Percentiles rank a stretch among this genome's conserved stretches.
These are phyloP conservation scores for Neomicropteryx cornuta DNA, from an alignment of 1,140 invertebrate species.

Conservation along the genomic window DNA sequence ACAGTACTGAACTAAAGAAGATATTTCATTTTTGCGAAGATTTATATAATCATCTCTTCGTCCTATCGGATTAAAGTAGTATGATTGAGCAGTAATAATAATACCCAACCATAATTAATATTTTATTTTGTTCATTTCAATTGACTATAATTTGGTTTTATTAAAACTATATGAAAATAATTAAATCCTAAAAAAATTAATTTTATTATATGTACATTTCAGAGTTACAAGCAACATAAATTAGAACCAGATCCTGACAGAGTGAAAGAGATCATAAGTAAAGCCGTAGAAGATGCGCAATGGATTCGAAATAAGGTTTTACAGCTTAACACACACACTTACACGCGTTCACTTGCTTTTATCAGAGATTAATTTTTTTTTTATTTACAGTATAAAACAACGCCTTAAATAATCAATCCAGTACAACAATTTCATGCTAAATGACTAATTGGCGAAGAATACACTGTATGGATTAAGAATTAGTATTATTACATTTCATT, in stretches of 20 bases:
- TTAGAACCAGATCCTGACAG: constrained; percentile 61
- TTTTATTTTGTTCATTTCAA: too few species aligned
- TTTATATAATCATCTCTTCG: too few species aligned
- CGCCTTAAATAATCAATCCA: constrained; percentile 5
- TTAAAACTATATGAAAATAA: not conserved
- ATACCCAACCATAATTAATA: too few species aligned
- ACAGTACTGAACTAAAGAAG: too few species aligned
- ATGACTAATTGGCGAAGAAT: not conserved
- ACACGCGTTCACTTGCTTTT: too few species aligned
- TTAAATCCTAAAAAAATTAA: constrained; percentile 2
- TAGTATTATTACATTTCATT: constrained; percentile 3
- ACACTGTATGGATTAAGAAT: not conserved
- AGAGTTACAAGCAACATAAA: constrained; percentile 69
- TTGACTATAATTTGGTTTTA: too few species aligned
- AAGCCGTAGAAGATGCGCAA: constrained; percentile 61
- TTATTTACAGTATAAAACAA: too few species aligned
- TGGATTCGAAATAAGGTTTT: constrained; percentile 76
- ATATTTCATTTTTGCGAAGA: too few species aligned
- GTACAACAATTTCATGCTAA: not conserved
- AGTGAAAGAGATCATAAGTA: constrained; percentile 62
- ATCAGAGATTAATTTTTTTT: too few species aligned
- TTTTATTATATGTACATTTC: constrained; percentile 19
- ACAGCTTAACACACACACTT: too few species aligned
- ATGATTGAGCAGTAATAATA: too few species aligned
- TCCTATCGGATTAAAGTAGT: too few species aligned